Evolutionary conservation across 2,113 vertebrate genomes (phyloP).

Genomic region (Mellivora capensis): DNA sequence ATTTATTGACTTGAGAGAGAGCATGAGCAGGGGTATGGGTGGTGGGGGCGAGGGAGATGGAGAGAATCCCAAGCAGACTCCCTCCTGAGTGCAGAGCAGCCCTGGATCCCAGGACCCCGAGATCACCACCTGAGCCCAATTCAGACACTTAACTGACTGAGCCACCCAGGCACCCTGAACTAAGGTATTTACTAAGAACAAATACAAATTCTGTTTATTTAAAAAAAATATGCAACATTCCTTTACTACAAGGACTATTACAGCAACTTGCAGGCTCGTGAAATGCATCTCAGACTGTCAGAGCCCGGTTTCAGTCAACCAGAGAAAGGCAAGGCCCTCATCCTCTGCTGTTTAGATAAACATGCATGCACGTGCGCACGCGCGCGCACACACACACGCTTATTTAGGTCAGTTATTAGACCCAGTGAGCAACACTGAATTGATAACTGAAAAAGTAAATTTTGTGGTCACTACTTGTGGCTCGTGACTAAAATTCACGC

Average conservation of each 20-base stretch:
- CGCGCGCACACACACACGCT: background rate
- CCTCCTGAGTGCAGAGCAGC: background rate
- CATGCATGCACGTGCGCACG: background rate
- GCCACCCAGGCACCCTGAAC: background rate
- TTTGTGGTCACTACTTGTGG: background rate
- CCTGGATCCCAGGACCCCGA: background rate
- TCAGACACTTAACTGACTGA: background rate
- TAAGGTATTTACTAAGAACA: constrained; percentile 6
- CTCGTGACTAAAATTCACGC: background rate
- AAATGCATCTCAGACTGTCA: background rate
- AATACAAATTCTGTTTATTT: background rate
- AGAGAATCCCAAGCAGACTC: background rate
- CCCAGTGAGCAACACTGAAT: background rate
- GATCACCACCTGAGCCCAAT: background rate
- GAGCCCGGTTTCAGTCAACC: background rate
- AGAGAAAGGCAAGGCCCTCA: background rate
- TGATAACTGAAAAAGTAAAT: background rate
- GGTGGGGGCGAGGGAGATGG: too few species aligned
- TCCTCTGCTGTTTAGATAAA: background rate
- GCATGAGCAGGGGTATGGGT: background rate
- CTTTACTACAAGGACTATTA: background rate
- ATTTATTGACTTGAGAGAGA: background rate
- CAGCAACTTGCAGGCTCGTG: background rate
- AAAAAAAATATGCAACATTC: background rate
- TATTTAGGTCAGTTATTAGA: background rate